These are phyloP conservation scores for Lateolabrax maculatus DNA, from an alignment of 2,797 vertebrate species.

Conservation along the genomic window DNA sequence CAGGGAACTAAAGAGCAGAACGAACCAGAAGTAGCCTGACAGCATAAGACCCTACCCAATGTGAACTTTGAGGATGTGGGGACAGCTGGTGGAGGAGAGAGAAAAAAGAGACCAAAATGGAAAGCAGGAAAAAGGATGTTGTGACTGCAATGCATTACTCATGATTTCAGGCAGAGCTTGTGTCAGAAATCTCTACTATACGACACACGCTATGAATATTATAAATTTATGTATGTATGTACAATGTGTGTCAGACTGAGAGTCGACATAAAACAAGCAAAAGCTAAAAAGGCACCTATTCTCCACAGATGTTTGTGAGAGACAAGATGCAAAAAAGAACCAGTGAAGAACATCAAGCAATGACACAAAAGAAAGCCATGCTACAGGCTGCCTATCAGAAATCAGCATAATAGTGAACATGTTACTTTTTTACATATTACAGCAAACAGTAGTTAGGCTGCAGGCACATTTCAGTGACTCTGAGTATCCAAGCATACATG, in stretches of 20 bases:
- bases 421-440: conserved; percentile 17
- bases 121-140: conserved; percentile 40
- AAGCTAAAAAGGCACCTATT: background rate
- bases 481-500: conserved; percentile 44
- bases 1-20: conserved; percentile 72
- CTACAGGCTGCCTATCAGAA: conserved; percentile 3
- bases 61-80: conserved; percentile 74
- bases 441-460: conserved; percentile 39
- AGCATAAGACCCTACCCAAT: conserved; percentile 67
- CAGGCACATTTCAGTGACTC: conserved; percentile 47
- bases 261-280: background rate
- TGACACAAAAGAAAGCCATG: background rate
- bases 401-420: conserved; percentile 3
- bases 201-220: background rate
- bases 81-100: conserved; percentile 66
- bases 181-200: conserved; percentile 13
- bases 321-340: background rate
- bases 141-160: conserved; percentile 46
- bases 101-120: conserved; percentile 30
- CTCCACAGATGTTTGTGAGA: background rate
- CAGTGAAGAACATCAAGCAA: background rate
- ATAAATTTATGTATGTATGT: background rate
- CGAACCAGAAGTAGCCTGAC: conserved; percentile 77
- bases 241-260: background rate
- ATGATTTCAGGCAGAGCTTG: conserved; percentile 34